Conservation (phyloP, 2,888 invertebrate species). For the Coleophora deauratella region DNA sequence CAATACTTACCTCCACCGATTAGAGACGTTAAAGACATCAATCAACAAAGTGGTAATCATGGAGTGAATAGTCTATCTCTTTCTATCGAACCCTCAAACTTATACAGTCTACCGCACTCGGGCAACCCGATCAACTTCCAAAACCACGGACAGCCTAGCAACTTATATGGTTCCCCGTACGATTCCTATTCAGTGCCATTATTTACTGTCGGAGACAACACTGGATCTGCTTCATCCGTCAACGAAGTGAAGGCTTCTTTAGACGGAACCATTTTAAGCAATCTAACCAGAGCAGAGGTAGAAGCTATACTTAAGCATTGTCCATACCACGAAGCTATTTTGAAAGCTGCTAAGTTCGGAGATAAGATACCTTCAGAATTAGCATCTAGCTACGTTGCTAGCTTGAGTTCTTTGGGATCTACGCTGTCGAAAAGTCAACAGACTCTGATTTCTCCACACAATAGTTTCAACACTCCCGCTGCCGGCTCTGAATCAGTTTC, state of each 20-base stretch:
- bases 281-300: constrained; percentile 52
- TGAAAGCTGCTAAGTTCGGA: constrained; percentile 54
- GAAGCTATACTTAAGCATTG: constrained; percentile 67
- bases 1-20: constrained; percentile 79
- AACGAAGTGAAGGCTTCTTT: constrained; percentile 51
- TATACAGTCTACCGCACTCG: constrained; percentile 68
- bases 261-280: constrained; percentile 53
- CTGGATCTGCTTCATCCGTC: constrained; percentile 56
- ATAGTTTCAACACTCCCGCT: constrained; percentile 34
- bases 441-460: constrained; percentile 32
- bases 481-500: constrained; percentile 39
- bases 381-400: constrained; percentile 68
- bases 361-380: constrained; percentile 61
- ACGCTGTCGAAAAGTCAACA: constrained; percentile 63
- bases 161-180: constrained; percentile 56
- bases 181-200: constrained; percentile 70
- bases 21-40: constrained; percentile 68
- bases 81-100: constrained; percentile 63
- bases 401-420: constrained; percentile 65
- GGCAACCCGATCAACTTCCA: constrained; percentile 67
- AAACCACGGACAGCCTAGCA: constrained; percentile 34
- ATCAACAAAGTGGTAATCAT: constrained; percentile 34
- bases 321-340: constrained; percentile 67
- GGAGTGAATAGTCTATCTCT: constrained; percentile 43
- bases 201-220: constrained; percentile 64